phyloP scores from a whole-genome alignment of 2,113 vertebrate species.

The Cottus gobio region DNA sequence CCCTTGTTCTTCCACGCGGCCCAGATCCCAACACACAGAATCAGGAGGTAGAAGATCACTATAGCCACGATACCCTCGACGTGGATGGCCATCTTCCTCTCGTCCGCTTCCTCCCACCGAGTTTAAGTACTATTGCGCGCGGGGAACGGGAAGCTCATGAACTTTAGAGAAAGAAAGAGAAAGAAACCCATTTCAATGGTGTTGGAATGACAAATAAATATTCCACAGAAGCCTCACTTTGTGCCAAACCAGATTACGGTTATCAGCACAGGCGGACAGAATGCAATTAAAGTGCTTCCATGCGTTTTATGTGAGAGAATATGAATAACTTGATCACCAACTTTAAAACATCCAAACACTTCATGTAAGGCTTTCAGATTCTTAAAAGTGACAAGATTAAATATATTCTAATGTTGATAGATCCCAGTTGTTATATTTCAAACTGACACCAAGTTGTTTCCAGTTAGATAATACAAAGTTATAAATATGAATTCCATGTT shows the following conservation, averaged over 20 bases:
- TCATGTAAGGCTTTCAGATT: background rate
- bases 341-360: background rate
- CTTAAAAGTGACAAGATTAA: background rate
- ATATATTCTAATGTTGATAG: background rate
- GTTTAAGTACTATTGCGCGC: slow-evolving; percentile 63
- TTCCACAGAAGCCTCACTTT: background rate
- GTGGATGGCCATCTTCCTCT: slow-evolving; percentile 88
- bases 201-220: background rate
- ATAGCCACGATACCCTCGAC: slow-evolving; percentile 94
- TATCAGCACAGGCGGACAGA: background rate
- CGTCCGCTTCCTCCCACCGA: slow-evolving; percentile 37
- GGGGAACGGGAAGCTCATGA: slow-evolving; percentile 80
- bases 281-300: background rate
- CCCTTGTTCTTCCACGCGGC: slow-evolving; percentile 98
- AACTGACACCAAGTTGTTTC: background rate
- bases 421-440: background rate
- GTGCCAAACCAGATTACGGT: background rate
- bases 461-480: background rate
- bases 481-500: background rate
- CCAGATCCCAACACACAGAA: slow-evolving; percentile 96
- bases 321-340: background rate
- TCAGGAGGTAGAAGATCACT: slow-evolving; percentile 92
- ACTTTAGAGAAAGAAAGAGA: slow-evolving; percentile 9
- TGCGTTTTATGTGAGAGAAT: background rate
- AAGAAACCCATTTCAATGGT: background rate